These are phyloP conservation scores for Calycopis cecrops DNA, from an alignment of 1,140 invertebrate species.

Conservation along the genomic window DNA sequence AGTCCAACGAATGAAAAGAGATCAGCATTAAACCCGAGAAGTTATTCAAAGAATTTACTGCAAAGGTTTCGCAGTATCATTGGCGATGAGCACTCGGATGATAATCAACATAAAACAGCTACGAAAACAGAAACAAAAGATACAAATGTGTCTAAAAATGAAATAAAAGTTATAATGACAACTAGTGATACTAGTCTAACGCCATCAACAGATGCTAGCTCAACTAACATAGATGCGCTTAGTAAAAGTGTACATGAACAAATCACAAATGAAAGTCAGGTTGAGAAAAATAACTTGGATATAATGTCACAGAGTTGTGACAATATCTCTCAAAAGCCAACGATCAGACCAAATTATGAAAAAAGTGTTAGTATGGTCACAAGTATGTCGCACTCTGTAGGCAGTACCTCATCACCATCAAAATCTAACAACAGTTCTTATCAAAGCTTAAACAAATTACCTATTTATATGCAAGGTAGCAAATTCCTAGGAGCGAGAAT, in stretches of 20 bases:
- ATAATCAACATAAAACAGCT: slow-evolving; percentile 45
- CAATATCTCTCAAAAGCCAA: slow-evolving; percentile 52
- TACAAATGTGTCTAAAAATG: slow-evolving; percentile 35
- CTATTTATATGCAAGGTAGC: slow-evolving; percentile 85
- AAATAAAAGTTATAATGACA: slow-evolving; percentile 62
- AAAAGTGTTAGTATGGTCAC: slow-evolving; percentile 62
- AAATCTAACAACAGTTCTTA: slow-evolving; percentile 66
- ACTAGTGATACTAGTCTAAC: slow-evolving; percentile 47
- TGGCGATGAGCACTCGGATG: slow-evolving; percentile 68
- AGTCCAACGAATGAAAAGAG: slow-evolving; percentile 58
- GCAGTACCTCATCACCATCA: slow-evolving; percentile 43
- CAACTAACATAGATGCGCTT: slow-evolving; percentile 38
- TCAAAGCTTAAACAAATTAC: slow-evolving; percentile 72
- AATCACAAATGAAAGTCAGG: slow-evolving; percentile 55
- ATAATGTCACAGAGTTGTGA: slow-evolving; percentile 66
- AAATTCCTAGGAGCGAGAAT: slow-evolving; percentile 89
- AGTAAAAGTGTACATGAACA: slow-evolving; percentile 66
- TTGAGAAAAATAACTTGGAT: slow-evolving; percentile 58
- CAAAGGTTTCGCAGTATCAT: slow-evolving; percentile 76
- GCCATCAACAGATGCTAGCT: slow-evolving; percentile 39
- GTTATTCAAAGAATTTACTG: slow-evolving; percentile 71
- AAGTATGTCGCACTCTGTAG: slow-evolving; percentile 40
- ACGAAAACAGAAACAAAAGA: slow-evolving; percentile 32
- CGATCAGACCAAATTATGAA: slow-evolving; percentile 45
- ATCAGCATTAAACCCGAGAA: slow-evolving; percentile 64